Evolutionary conservation across 2,888 invertebrate genomes (phyloP), one percentile per base, ranked within the genome.

Genomic region (Pollenia griseotomentosa): DNA sequence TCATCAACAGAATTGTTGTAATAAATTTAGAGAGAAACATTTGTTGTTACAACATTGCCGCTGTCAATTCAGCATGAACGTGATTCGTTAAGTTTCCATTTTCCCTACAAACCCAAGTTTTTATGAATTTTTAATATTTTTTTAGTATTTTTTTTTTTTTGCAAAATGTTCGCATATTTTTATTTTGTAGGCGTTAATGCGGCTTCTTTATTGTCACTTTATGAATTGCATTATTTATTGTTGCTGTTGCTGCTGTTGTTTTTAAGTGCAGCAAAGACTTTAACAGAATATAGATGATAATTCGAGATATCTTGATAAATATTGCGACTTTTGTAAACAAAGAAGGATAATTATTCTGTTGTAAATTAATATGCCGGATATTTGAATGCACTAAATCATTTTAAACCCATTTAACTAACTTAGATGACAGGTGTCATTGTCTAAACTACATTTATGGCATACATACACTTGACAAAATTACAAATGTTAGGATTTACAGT

Each of bases 81-180:
- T 84, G 79, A 79, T 84, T 61, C 66, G 66, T 73, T 57, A 74
- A 59, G 59, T 68, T 68, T 61, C 70, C 19, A 33, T 70, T 83
- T 68, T 82, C 59, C 44, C 68, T 66, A 78, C 79, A 78, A 84
- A 46, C 75, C 83, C 75, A 77, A 46, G 44, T 83, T 63, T 70
- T 78, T 74, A 84, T 79, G 74, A 85, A 85, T 80, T 85, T 83
- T 80, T 80, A 80, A 85, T 85, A 84, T 80, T 83, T 83, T 71
- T 48, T 48, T 48, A 23, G 23, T 14, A 2, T 6, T 59, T 2
- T 16, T 44, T 75, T 0, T 16, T 48, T 61, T 33, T 71, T 73
- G 55, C 46, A 80, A 70, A 75, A 57, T 65, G 57, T 59, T 70
- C 75, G 63, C 63, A 80, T 53, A 85, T 70, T 63, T 70, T 78